Conservation (phyloP, 2,797 vertebrate species). For the Crenuchus spilurus region DNA sequence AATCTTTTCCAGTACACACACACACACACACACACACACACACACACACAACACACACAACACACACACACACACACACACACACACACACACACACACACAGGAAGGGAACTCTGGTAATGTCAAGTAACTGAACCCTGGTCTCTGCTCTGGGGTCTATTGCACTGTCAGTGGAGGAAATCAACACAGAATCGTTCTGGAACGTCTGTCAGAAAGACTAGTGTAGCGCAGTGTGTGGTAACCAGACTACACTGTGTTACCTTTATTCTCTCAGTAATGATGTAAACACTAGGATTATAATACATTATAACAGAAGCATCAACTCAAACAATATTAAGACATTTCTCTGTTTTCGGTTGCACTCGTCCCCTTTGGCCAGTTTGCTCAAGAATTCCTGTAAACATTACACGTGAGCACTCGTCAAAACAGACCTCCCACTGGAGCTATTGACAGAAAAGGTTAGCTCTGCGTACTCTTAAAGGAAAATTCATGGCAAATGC, state of each 20-base stretch:
- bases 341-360: not conserved
- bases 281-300: slow-evolving; percentile 30
- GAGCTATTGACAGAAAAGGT: not conserved
- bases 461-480: slow-evolving; percentile 7
- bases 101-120: slow-evolving; percentile 23
- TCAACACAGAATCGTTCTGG: not conserved
- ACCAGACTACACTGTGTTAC: not conserved
- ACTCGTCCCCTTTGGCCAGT: slow-evolving; percentile 38
- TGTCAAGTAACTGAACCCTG: slow-evolving; percentile 8
- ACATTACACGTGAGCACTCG: slow-evolving; percentile 28
- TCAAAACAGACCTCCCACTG: not conserved
- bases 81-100: slow-evolving; percentile 1
- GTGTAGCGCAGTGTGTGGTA: not conserved
- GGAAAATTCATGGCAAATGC: not conserved
- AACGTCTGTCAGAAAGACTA: not conserved
- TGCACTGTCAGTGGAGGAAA: not conserved
- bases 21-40: too few species aligned
- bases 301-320: slow-evolving; percentile 4
- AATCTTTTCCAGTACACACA: too few species aligned
- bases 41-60: too few species aligned
- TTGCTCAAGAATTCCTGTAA: slow-evolving; percentile 48
- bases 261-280: not conserved
- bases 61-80: slow-evolving; percentile 4
- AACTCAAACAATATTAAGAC: slow-evolving; percentile 20
- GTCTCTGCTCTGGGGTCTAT: not conserved